Evolutionary conservation across 1,140 invertebrate genomes (phyloP).

Genomic region (Rhyacophila brunnea): DNA sequence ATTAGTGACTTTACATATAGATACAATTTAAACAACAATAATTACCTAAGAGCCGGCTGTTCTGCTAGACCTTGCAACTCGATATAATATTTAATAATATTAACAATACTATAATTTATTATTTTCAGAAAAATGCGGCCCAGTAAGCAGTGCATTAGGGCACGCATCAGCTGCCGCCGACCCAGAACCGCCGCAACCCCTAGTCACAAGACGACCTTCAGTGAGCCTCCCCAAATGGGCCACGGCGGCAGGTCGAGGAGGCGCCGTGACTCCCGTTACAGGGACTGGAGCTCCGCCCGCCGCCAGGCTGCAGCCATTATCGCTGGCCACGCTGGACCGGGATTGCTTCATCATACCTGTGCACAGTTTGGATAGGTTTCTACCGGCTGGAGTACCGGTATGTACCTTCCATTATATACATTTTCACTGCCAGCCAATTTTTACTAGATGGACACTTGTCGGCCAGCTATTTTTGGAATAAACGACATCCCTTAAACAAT

Average conservation of each 20-base stretch:
- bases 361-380: conserved; percentile 78
- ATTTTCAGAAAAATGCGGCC: conserved; percentile 52
- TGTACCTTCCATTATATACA: too few relatives aligned
- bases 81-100: background rate
- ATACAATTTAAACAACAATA: too few relatives aligned
- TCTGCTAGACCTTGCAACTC: too few relatives aligned
- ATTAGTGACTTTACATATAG: too few relatives aligned
- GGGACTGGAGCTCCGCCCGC: conserved; percentile 5
- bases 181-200: conserved; percentile 47
- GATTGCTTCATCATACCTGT: conserved; percentile 90
- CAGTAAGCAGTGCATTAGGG: conserved; percentile 42
- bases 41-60: too few relatives aligned
- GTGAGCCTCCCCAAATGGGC: conserved; percentile 49
- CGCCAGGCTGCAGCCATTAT: conserved; percentile 64
- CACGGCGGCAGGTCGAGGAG: conserved; percentile 34
- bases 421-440: too few relatives aligned
- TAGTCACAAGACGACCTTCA: conserved; percentile 47
- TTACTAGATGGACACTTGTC: too few relatives aligned
- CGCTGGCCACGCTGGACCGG: conserved; percentile 73
- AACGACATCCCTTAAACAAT: too few relatives aligned
- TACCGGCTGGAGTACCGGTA: conserved; percentile 84
- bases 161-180: conserved; percentile 41
- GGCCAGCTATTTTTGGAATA: too few relatives aligned
- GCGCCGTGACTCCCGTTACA: conserved; percentile 9
- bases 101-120: too few relatives aligned